Evolutionary conservation across 2,797 vertebrate species (phyloP).

Genomic region (Sebastes nivosus): DNA sequence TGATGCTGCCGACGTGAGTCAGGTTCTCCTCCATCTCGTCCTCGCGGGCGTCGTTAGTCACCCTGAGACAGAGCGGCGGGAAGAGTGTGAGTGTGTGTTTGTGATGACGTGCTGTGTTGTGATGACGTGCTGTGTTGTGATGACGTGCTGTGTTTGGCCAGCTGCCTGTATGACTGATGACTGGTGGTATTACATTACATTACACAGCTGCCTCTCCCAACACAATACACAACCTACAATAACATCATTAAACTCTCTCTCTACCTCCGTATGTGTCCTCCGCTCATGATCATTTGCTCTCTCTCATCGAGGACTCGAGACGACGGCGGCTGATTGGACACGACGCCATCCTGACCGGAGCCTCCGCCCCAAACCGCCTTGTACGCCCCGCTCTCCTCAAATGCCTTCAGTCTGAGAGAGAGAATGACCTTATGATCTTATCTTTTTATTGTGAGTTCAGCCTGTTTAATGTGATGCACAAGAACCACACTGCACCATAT

Average conservation of each 20-base stretch:
- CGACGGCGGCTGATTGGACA: conserved; percentile 84
- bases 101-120: conserved; percentile 22
- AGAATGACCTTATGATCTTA: not conserved
- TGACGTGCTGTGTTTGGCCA: conserved; percentile 47
- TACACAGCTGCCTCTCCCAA: conserved; percentile 7
- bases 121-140: not conserved
- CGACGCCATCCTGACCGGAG: conserved; percentile 78
- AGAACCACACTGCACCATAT: not conserved
- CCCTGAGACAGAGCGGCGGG: conserved; percentile 59
- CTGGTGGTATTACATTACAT: not conserved
- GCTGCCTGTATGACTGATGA: conserved; percentile 34
- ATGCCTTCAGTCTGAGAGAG: conserved; percentile 79
- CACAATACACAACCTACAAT: not conserved
- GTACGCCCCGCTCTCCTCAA: conserved; percentile 80
- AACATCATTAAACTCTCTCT: not conserved
- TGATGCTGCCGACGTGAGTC: conserved; percentile 83
- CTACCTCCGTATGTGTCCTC: conserved; percentile 84
- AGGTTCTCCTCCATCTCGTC: conserved; percentile 89
- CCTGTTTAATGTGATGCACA: not conserved
- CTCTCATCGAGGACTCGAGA: conserved; percentile 83
- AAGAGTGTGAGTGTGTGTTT: not conserved
- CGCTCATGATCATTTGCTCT: conserved; percentile 88
- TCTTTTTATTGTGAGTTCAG: not conserved
- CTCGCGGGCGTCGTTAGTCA: conserved; percentile 83
- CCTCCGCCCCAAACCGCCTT: conserved; percentile 82